Conservation (phyloP, 2,797 vertebrate species). For the Carapus acus region DNA sequence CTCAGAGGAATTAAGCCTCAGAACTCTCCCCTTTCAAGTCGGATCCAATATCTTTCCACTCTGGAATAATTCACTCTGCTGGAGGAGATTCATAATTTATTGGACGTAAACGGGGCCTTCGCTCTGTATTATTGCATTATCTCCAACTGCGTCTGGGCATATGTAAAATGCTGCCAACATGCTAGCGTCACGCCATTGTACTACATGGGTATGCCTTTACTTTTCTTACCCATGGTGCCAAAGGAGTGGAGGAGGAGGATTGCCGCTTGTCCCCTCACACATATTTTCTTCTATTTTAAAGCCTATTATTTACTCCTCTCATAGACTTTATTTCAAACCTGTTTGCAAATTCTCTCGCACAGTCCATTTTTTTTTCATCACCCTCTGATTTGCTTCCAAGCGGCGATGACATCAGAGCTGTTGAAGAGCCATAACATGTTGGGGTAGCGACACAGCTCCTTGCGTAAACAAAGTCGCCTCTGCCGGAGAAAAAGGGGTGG, state of each 20-base stretch:
- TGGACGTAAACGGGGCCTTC: slow-evolving; percentile 32
- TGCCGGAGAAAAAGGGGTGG: slow-evolving; percentile 49
- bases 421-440: too few species aligned
- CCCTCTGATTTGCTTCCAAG: too few species aligned
- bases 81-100: slow-evolving; percentile 17
- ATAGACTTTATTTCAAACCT: neutral
- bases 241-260: too few species aligned
- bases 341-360: too few species aligned
- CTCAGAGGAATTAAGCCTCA: slow-evolving; percentile 45
- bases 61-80: slow-evolving; percentile 43
- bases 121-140: slow-evolving; percentile 26
- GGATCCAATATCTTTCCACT: slow-evolving; percentile 48
- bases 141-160: slow-evolving; percentile 15
- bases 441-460: slow-evolving; percentile 29
- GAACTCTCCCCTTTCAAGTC: slow-evolving; percentile 54
- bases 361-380: too few species aligned
- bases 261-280: neutral
- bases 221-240: neutral
- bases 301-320: neutral
- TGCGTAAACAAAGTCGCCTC: slow-evolving; percentile 57
- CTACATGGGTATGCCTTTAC: slow-evolving; percentile 1
- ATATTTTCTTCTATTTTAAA: neutral
- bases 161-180: slow-evolving; percentile 10
- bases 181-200: slow-evolving; percentile 15
- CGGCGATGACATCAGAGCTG: too few species aligned